These are phyloP conservation scores for Calosoma granatense DNA, from an alignment of 1,140 invertebrate species.

Conservation along the genomic window DNA sequence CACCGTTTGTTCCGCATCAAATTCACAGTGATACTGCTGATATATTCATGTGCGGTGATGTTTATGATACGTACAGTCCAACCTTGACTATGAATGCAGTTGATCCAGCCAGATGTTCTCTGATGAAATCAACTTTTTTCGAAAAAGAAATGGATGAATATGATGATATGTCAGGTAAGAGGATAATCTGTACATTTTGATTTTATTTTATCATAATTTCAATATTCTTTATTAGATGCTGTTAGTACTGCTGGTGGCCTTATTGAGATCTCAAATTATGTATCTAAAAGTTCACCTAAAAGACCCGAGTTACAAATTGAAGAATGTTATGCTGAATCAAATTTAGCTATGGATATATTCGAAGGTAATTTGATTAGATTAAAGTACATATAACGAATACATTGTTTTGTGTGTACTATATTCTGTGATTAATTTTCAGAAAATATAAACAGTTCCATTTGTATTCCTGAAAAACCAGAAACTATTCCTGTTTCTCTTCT, in stretches of 20 bases:
- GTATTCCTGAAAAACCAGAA: background rate
- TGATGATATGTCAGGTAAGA: background rate
- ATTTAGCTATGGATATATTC: background rate
- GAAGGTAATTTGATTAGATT: background rate
- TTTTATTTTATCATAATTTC: background rate
- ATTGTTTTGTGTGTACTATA: background rate
- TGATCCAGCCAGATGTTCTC: background rate
- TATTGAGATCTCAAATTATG: background rate
- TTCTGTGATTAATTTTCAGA: background rate
- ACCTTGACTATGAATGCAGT: background rate
- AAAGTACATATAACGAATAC: background rate
- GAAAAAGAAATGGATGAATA: background rate
- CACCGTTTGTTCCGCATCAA: background rate
- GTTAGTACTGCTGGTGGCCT: background rate
- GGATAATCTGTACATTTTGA: background rate
- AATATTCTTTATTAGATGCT: background rate
- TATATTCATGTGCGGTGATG: background rate
- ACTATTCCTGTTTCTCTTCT: no score
- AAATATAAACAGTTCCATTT: no score
- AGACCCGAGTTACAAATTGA: background rate
- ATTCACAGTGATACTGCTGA: background rate
- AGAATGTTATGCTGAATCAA: background rate
- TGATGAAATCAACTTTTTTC: slow-evolving; percentile 1
- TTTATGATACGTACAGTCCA: background rate
- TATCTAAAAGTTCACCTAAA: background rate